These are phyloP conservation scores for Crioceris asparagi DNA, from an alignment of 2,888 invertebrate species.

Conservation along the genomic window DNA sequence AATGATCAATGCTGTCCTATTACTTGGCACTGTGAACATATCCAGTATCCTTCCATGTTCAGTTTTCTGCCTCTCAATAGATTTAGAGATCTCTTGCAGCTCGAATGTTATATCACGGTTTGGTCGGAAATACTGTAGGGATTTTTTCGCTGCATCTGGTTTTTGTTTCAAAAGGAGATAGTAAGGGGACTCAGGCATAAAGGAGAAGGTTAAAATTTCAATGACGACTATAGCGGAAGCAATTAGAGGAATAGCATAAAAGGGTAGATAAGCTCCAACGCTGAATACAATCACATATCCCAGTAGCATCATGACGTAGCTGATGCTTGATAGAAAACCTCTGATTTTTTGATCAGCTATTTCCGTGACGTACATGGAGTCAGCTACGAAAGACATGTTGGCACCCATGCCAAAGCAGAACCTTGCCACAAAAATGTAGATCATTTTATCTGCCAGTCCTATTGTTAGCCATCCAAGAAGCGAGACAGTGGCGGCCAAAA, in stretches of 20 bases:
- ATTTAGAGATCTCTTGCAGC: slow-evolving; percentile 29
- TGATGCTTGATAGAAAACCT: slow-evolving; percentile 32
- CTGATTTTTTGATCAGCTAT: slow-evolving; percentile 34
- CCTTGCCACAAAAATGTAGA: slow-evolving; percentile 27
- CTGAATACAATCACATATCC: slow-evolving; percentile 31
- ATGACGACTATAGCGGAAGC: slow-evolving; percentile 27
- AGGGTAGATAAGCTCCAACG: slow-evolving; percentile 30
- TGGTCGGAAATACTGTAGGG: slow-evolving; percentile 26
- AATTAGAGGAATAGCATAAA: slow-evolving; percentile 30
- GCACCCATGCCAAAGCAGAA: slow-evolving; percentile 26
- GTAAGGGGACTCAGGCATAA: slow-evolving; percentile 36
- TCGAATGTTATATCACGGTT: slow-evolving; percentile 28
- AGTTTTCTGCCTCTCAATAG: slow-evolving; percentile 29
- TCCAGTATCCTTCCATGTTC: slow-evolving; percentile 32
- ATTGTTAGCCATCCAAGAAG: slow-evolving; percentile 33
- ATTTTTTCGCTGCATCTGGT: slow-evolving; percentile 26
- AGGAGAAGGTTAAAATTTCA: slow-evolving; percentile 30
- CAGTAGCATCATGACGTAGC: slow-evolving; percentile 34
- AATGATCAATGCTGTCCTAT: slow-evolving; percentile 32
- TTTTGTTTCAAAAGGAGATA: slow-evolving; percentile 30
- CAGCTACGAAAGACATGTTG: slow-evolving; percentile 34
- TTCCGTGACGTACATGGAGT: slow-evolving; percentile 36
- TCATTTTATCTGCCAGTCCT: slow-evolving; percentile 23
- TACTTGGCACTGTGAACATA: slow-evolving; percentile 30
- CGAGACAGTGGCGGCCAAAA: slow-evolving; percentile 28